These are phyloP conservation scores for Melieria picta DNA, from an alignment of 2,888 invertebrate genomes.

Conservation along the genomic window DNA sequence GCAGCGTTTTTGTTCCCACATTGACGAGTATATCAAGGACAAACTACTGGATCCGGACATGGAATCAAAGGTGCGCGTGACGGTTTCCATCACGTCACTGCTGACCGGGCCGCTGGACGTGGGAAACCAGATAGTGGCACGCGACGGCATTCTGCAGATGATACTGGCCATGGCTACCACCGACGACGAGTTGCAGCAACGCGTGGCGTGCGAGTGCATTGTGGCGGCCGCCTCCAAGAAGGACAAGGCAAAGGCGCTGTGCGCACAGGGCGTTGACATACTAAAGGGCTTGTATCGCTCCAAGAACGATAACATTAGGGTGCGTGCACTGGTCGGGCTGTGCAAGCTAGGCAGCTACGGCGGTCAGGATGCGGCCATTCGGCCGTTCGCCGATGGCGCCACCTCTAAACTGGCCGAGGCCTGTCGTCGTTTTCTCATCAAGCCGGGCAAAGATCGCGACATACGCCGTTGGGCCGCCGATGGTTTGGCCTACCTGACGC, in stretches of 20 bases:
- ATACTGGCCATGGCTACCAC: constrained; percentile 96
- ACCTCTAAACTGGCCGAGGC: constrained; percentile 92
- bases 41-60: constrained; percentile 86
- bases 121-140: constrained; percentile 85
- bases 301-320: constrained; percentile 88
- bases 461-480: constrained; percentile 96
- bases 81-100: constrained; percentile 88
- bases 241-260: constrained; percentile 92
- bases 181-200: constrained; percentile 89
- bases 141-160: constrained; percentile 90
- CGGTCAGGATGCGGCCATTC: constrained; percentile 93
- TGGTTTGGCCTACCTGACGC: constrained; percentile 93
- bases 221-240: constrained; percentile 97
- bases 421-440: constrained; percentile 89
- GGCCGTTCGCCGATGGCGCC: constrained; percentile 96
- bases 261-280: constrained; percentile 89
- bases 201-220: constrained; percentile 95
- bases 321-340: constrained; percentile 89
- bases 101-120: constrained; percentile 92
- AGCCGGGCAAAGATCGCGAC: constrained; percentile 87
- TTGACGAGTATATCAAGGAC: constrained; percentile 88
- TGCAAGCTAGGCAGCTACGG: constrained; percentile 96
- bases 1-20: constrained; percentile 77
- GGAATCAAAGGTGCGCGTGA: constrained; percentile 88
- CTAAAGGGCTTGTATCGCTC: constrained; percentile 93